Evolutionary conservation across 2,797 vertebrate species (phyloP).

Genomic region (Pangasius macronema): DNA sequence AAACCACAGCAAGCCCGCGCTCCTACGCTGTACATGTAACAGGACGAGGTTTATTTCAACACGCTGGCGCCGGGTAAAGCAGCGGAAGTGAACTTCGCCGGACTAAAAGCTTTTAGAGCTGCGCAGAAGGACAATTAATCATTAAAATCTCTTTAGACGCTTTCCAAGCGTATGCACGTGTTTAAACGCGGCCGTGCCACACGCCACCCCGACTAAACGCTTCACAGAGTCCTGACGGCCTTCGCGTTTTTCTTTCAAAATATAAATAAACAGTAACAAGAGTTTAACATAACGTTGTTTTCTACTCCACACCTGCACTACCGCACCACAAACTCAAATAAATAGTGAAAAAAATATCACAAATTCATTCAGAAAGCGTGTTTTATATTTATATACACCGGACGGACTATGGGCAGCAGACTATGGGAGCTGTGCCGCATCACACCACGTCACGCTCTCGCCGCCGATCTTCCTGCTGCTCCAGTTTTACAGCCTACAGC

Average conservation of each 20-base stretch:
- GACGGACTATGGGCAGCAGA: background rate
- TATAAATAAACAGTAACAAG: slow-evolving; percentile 49
- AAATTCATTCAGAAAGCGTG: background rate
- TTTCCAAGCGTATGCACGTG: background rate
- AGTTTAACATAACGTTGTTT: slow-evolving; percentile 17
- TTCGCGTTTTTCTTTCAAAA: background rate
- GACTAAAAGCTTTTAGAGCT: background rate
- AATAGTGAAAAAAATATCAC: slow-evolving; percentile 40
- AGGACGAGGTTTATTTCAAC: background rate
- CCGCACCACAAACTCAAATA: slow-evolving; percentile 40
- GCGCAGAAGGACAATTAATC: background rate
- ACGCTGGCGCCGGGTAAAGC: background rate
- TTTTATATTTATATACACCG: background rate
- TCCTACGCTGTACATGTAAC: background rate
- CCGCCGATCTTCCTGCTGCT: background rate
- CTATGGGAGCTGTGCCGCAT: background rate
- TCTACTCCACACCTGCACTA: slow-evolving; percentile 32
- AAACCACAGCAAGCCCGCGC: background rate
- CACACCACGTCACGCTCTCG: background rate
- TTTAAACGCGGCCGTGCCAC: background rate
- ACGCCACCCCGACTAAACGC: background rate
- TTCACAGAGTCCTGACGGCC: background rate
- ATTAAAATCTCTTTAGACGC: background rate
- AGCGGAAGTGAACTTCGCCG: background rate
- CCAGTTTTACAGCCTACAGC: background rate